phyloP scores from a whole-genome alignment of 2,888 invertebrate species.

The Drosophila multiciliata region DNA sequence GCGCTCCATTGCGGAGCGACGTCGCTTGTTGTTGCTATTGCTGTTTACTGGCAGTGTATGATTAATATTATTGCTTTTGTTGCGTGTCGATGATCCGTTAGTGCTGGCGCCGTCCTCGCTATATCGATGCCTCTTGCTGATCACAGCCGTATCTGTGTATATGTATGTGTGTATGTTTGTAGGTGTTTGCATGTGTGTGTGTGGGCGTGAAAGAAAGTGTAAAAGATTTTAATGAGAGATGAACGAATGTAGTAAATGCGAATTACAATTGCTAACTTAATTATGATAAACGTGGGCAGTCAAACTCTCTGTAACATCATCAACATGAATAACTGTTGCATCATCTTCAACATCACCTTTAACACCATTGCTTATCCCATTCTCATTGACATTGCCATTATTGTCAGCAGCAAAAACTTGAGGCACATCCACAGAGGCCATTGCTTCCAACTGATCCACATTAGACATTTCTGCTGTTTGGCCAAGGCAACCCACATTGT shows the following conservation, averaged over 20 bases:
- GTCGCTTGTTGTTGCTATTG: slow-evolving; percentile 74
- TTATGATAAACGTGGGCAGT: slow-evolving; percentile 52
- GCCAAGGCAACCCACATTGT: slow-evolving; percentile 46
- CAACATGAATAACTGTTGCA: slow-evolving; percentile 26
- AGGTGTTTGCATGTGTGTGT: slow-evolving; percentile 14
- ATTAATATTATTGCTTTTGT: slow-evolving; percentile 75
- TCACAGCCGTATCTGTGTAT: slow-evolving; percentile 50
- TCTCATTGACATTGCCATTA: slow-evolving; percentile 41
- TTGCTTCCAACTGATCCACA: slow-evolving; percentile 55
- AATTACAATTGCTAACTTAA: slow-evolving; percentile 56
- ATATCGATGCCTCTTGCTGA: slow-evolving; percentile 61
- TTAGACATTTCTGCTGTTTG: slow-evolving; percentile 52
- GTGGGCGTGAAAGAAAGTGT: slow-evolving; percentile 26
- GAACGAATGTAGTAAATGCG: slow-evolving; percentile 40
- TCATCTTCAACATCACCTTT: slow-evolving; percentile 23
- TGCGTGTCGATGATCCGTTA: slow-evolving; percentile 57
- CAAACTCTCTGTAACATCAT: slow-evolving; percentile 34
- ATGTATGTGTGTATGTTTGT: slow-evolving; percentile 14
- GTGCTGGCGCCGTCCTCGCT: slow-evolving; percentile 51
- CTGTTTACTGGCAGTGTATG: slow-evolving; percentile 68
- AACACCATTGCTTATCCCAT: slow-evolving; percentile 30
- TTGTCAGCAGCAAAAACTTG: slow-evolving; percentile 59
- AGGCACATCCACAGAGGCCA: slow-evolving; percentile 54
- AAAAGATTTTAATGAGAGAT: slow-evolving; percentile 30
- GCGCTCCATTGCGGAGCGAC: slow-evolving; percentile 84